Evolutionary conservation across 2,888 invertebrate species (phyloP).

Genomic region (Flexamia atlantica): DNA sequence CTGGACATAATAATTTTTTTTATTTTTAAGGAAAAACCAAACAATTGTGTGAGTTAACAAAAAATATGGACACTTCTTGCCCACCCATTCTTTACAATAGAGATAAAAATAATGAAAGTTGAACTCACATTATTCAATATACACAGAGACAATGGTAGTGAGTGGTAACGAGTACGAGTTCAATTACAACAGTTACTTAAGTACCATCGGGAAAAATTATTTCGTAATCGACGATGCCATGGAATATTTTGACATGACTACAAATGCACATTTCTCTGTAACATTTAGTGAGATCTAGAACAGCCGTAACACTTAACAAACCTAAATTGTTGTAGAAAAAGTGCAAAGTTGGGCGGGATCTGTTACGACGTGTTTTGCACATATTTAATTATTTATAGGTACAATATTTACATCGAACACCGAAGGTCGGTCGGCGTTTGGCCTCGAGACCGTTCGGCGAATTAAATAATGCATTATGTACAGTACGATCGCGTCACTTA

Average conservation of each 20-base stretch:
- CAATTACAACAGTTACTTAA: constrained; percentile 66
- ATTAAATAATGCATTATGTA: constrained; percentile 66
- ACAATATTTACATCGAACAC: constrained; percentile 64
- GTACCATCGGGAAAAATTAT: constrained; percentile 64
- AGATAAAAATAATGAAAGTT: constrained; percentile 62
- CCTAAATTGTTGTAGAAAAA: constrained; percentile 68
- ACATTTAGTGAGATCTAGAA: constrained; percentile 66
- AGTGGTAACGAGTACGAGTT: constrained; percentile 66
- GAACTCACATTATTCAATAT: constrained; percentile 65
- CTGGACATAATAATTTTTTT: constrained; percentile 65
- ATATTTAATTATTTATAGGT: constrained; percentile 62
- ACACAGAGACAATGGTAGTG: constrained; percentile 66
- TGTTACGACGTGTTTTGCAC: constrained; percentile 62
- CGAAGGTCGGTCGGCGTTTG: constrained; percentile 57
- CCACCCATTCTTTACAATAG: constrained; percentile 68
- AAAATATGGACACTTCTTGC: constrained; percentile 65
- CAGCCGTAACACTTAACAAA: constrained; percentile 63
- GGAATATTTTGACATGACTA: constrained; percentile 62
- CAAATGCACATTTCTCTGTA: constrained; percentile 63
- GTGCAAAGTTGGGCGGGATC: constrained; percentile 70
- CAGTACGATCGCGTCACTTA: constrained; percentile 63
- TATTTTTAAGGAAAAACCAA: constrained; percentile 60
- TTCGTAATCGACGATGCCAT: constrained; percentile 56
- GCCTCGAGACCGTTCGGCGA: constrained; percentile 68
- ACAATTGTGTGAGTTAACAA: constrained; percentile 64